Evolutionary conservation across 2,888 invertebrate genomes (phyloP), one percentile per base, ranked within the genome.

Genomic region (Piscicola geometra): DNA sequence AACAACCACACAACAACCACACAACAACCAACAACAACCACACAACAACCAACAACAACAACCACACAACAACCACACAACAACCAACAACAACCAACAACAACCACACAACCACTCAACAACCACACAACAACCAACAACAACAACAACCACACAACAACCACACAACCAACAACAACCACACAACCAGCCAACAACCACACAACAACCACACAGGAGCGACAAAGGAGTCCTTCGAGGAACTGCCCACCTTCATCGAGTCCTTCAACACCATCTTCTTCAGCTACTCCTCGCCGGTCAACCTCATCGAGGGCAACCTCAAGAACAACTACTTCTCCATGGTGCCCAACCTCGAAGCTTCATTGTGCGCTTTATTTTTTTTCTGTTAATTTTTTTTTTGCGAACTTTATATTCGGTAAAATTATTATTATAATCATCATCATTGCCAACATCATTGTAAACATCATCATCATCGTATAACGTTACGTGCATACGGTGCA

Each of bases 241-340:
- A 5, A 5, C 60, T 56, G 60, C 21, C 60, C n/a, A 21, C 9
- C n/a, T 5, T 56, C n/a, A 52, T 56, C 9, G 72, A 72, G 1
- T 12, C 72, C 56, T 72, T 5, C 56, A 52, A 30, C 5, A 72
- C 35, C n/a, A 56, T 72, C 32, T 72, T 52, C 56, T 56, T 72
- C 52, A 72, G 72, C 50, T 30, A 9, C n/a, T 50, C 56, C 5
- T 56, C 60, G 12, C 60, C 21, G 3, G 60, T 56, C 25, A n/a
- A 25, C 60, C 5, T 56, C n/a, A 9, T 56, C 60, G 60, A 56
- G 3, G 5, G 15, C 25, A n/a, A 21, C 60, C 21, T 15, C n/a
- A 25, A 9, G 3, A n/a, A 56, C 60, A 56, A 9, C 60, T 56
- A 56, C 60, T 56, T 25, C 60, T 18, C 60, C 60, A 56, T 56